Conservation (phyloP, 2,797 vertebrate genomes). For the Garrulus glandarius region DNA sequence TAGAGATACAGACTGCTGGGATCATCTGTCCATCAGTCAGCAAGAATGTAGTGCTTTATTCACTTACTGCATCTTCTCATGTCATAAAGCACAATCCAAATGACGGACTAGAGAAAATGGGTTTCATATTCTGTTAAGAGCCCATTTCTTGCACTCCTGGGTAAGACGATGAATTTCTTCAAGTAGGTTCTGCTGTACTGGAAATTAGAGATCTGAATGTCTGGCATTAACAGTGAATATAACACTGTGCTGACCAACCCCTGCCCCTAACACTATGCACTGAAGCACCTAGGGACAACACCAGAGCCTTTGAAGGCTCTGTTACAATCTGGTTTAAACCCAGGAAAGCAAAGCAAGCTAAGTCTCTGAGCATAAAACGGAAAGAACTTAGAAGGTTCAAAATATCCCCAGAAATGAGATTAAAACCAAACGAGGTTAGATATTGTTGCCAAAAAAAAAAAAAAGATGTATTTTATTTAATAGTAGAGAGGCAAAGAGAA, state of each 20-base stretch:
- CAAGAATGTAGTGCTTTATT: constrained; percentile 2
- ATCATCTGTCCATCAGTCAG: constrained; percentile 25
- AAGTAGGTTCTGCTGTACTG: neutral
- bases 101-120: constrained; percentile 3
- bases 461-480: too few species aligned
- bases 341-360: too few species aligned
- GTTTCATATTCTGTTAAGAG: constrained; percentile 50
- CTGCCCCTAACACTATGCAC: neutral
- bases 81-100: constrained; percentile 11
- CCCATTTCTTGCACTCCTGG: constrained; percentile 31
- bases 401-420: too few species aligned
- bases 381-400: too few species aligned
- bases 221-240: neutral
- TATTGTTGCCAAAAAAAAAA: too few species aligned
- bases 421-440: too few species aligned
- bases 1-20: neutral
- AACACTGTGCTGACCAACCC: neutral
- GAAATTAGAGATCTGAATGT: neutral
- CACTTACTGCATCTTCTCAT: constrained; percentile 15
- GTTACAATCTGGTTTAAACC: too few species aligned
- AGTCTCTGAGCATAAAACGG: too few species aligned
- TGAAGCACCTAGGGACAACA: neutral
- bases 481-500: too few species aligned
- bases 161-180: neutral
- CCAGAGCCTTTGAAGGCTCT: neutral